phyloP scores from a whole-genome alignment of 1,140 invertebrate species.

The Trichogramma pretiosum region DNA sequence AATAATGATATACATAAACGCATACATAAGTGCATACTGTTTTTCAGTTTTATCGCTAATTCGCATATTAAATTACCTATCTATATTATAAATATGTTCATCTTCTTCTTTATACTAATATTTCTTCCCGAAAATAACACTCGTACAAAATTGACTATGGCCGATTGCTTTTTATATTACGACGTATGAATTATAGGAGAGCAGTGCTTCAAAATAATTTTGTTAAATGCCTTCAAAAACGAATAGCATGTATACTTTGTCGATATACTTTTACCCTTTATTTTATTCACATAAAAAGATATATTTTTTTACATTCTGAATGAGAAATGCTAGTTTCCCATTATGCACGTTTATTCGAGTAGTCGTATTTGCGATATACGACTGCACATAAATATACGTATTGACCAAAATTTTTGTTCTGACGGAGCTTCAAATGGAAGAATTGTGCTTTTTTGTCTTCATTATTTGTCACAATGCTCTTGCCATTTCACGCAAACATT shows the following conservation, averaged over 20 bases:
- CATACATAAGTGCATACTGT: background rate
- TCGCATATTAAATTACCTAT: conserved; percentile 17
- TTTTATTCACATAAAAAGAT: conserved; percentile 1
- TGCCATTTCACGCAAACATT: too few relatives aligned
- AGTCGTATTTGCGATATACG: too few relatives aligned
- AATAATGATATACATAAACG: background rate
- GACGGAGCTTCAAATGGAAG: background rate
- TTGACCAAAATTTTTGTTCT: conserved; percentile 25
- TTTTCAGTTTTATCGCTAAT: conserved; percentile 2
- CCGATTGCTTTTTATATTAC: conserved; percentile 43
- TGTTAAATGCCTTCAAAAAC: conserved; percentile 1
- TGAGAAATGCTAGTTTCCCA: too few relatives aligned
- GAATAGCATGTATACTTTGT: conserved; percentile 2
- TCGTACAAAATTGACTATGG: conserved; percentile 44
- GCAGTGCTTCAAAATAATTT: conserved; percentile 29
- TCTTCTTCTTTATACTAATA: conserved; percentile 22
- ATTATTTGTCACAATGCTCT: too few relatives aligned
- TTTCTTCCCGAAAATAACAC: conserved; percentile 40
- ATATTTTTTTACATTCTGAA: background rate
- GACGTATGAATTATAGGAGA: conserved; percentile 30
- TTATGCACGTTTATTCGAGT: too few relatives aligned
- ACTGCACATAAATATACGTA: conserved; percentile 25
- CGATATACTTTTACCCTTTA: conserved; percentile 2
- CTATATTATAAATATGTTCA: conserved; percentile 21
- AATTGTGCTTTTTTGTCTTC: background rate